phyloP scores from a whole-genome alignment of 2,113 vertebrate genomes.

The Falco punctatus region DNA sequence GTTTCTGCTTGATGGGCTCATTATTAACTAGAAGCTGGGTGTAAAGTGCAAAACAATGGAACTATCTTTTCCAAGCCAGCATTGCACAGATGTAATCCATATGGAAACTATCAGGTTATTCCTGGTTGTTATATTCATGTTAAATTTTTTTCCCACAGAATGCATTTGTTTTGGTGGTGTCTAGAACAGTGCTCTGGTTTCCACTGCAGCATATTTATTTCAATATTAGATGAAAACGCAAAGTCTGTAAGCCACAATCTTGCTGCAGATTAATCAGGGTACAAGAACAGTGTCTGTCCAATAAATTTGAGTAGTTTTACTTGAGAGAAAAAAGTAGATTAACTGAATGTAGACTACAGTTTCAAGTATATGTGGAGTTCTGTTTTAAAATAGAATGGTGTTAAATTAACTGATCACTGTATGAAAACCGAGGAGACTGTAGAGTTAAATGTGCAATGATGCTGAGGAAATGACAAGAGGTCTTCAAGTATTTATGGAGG shows the following conservation, averaged over 20 bases:
- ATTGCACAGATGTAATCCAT: not conserved
- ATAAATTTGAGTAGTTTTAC: not conserved
- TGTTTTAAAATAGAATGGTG: not conserved
- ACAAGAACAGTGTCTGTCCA: not conserved
- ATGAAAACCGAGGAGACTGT: not conserved
- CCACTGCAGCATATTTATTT: not conserved
- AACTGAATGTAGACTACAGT: not conserved
- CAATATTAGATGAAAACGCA: not conserved
- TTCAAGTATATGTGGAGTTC: not conserved
- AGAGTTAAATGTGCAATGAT: not conserved
- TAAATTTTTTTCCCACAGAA: not conserved
- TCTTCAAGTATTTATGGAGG: not conserved
- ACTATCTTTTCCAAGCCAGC: not conserved
- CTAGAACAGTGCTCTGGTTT: not conserved
- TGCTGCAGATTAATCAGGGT: not conserved
- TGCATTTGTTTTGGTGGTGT: not conserved
- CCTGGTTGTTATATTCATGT: not conserved
- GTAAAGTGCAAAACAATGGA: not conserved
- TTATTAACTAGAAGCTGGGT: not conserved
- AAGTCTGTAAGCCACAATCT: not conserved
- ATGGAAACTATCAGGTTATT: not conserved
- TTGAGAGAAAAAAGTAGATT: not conserved
- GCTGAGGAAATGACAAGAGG: not conserved
- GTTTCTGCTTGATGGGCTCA: not conserved
- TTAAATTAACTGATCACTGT: not conserved